phyloP scores from a whole-genome alignment of 2,113 vertebrate species.

The Indri indri region DNA sequence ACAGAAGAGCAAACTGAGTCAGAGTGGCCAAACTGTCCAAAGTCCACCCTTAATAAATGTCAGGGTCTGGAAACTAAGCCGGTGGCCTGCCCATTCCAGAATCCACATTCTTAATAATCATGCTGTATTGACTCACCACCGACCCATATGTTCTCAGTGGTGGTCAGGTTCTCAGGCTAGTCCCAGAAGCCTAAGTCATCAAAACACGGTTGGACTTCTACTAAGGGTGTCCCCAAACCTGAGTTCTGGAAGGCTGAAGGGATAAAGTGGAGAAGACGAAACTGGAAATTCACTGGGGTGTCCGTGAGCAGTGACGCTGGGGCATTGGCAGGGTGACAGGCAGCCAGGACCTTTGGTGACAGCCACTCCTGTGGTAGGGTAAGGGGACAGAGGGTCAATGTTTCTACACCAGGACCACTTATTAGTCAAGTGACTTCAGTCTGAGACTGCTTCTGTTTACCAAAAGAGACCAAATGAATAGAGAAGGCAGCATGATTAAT shows the following conservation, averaged over 20 bases:
- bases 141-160: background rate
- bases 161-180: background rate
- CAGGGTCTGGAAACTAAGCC: background rate
- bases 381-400: background rate
- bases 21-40: background rate
- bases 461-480: conserved; percentile 48
- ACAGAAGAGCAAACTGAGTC: background rate
- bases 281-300: background rate
- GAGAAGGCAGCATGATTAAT: conserved; percentile 20
- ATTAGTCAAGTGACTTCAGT: background rate
- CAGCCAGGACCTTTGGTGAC: background rate
- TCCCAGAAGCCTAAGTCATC: background rate
- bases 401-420: background rate
- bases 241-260: background rate
- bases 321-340: background rate
- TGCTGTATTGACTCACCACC: background rate
- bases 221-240: background rate
- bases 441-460: conserved; percentile 17
- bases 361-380: background rate
- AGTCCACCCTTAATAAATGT: background rate
- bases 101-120: background rate
- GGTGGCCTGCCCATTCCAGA: background rate
- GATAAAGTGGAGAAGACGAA: background rate
- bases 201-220: background rate
- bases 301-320: no score